Base-by-base conservation (phyloP, 2,113 vertebrate genomes). In the Synodontis membranacea region DNA sequence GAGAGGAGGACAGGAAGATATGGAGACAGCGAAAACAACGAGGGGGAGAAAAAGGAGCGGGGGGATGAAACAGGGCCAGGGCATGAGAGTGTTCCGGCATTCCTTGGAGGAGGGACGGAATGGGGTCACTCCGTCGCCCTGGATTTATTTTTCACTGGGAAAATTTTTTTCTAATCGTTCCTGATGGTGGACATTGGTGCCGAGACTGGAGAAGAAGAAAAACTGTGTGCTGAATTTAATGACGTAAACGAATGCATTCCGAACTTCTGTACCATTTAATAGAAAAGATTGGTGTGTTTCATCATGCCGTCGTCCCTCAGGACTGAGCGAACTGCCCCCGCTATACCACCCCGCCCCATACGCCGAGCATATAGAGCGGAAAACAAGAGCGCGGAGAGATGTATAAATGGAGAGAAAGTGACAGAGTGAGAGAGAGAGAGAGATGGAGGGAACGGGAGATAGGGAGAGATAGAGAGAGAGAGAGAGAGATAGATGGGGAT, bases 1-100 rank as follows among this genome's bases (percentile, higher is more conserved):
- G 25, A 75, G 31, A 78, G 82, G 44, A 72, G 74, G 79, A 70
- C 78, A 34, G 84, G 75, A 76, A 25, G 70, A 86, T 23, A 39
- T 37, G 46, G 79, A 79, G 83, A 68, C 39, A 46, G 46, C 11
- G 21, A 42, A 58, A 54, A 39, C 25, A 80, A n/a, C 37, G 10
- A 39, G 15, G 64, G 48, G 31, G 37, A 50, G 84, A 68, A 31
- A 68, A n/a, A n/a, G n/a, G n/a, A n/a, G n/a, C n/a, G n/a, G n/a
- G 60, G 34, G 46, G 52, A 28, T 14, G 48, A 74, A 58, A 46
- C 62, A 37, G 68, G 68, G 80, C 50, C 46, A 66, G 70, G 64
- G 84, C 15, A 31, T n/a, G 58, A 60, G 28, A 82, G 58, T n/a
- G 28, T n/a, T 66, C 10, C 21, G 68, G 21, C 37, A 5, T 72